Percentiles rank a stretch among this genome's conserved stretches.
Conservation (phyloP, 2,113 vertebrate genomes). For the Tachycineta bicolor region DNA sequence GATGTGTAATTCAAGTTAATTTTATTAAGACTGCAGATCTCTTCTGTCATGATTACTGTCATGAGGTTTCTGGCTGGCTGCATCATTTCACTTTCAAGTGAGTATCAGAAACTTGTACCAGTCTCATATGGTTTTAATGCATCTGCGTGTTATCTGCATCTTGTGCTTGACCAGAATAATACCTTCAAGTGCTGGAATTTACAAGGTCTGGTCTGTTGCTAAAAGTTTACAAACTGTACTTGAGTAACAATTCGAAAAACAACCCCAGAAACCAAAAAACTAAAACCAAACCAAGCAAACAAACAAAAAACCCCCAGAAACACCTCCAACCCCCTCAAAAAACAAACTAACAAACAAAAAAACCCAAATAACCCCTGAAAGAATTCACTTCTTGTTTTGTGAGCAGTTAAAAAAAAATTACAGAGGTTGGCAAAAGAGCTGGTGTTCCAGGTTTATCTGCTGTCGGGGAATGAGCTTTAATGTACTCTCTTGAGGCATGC, state of each 20-base stretch:
- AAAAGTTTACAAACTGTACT: background rate
- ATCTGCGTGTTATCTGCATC: background rate
- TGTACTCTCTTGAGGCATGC: background rate
- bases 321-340: too few species aligned
- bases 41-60: background rate
- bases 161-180: background rate
- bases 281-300: background rate
- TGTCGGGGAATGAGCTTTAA: background rate
- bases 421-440: background rate
- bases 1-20: background rate
- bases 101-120: background rate
- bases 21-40: background rate
- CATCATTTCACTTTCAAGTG: background rate
- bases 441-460: conserved; percentile 30
- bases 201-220: background rate
- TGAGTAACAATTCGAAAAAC: background rate
- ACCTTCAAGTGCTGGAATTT: background rate
- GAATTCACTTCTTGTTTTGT: background rate
- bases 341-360: background rate
- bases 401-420: background rate
- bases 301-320: background rate
- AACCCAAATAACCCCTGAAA: background rate
- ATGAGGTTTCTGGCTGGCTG: background rate
- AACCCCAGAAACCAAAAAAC: background rate
- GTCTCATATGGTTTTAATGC: background rate